These are phyloP conservation scores for Lycaon pictus DNA, from an alignment of 2,113 vertebrate genomes.

Conservation along the genomic window DNA sequence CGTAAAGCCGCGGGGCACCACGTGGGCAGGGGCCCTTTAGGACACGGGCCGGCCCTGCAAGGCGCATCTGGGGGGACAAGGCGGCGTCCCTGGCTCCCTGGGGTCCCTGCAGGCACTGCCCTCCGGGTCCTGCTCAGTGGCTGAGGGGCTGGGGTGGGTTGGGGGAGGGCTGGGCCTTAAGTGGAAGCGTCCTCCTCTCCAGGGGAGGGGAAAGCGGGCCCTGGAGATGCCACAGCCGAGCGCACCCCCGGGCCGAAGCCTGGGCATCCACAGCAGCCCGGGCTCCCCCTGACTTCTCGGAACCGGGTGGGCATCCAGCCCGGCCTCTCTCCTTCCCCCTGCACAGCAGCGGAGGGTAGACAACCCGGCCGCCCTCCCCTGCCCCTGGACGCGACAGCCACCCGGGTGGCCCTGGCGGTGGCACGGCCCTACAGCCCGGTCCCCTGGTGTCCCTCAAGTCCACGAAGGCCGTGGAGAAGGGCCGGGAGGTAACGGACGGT, in stretches of 20 bases:
- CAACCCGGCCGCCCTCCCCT: background rate
- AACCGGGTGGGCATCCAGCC: background rate
- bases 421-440: rapidly evolving
- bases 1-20: too few species aligned
- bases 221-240: rapidly evolving
- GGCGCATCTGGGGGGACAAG: too few species aligned
- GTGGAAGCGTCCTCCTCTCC: background rate
- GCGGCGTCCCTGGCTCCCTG: too few species aligned
- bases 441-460: background rate
- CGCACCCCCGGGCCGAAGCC: background rate
- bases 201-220: too few species aligned
- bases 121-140: background rate
- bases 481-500: background rate
- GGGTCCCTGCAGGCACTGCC: background rate
- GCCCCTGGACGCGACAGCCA: background rate
- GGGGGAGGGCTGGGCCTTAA: background rate
- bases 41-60: too few species aligned
- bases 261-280: too few species aligned
- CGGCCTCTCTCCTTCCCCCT: background rate
- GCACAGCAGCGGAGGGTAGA: background rate
- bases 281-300: background rate
- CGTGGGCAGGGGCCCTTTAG: too few species aligned
- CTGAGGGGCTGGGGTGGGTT: background rate
- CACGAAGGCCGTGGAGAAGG: background rate
- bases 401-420: rapidly evolving